phyloP scores from a whole-genome alignment of 2,113 vertebrate genomes.

The Meleagris gallopavo region DNA sequence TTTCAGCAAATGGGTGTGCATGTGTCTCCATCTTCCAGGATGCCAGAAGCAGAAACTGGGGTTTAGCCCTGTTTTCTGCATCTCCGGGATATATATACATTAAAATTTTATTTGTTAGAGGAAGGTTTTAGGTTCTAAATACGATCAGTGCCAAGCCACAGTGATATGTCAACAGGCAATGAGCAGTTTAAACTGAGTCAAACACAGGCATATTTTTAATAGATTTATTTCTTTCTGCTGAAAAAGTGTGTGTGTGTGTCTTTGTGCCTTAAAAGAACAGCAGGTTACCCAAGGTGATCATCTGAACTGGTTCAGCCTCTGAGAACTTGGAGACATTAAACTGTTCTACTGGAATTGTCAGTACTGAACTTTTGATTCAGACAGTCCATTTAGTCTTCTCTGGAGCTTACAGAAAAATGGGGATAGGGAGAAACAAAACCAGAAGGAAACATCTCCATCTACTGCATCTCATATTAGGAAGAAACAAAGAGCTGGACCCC shows the following conservation, averaged over 20 bases:
- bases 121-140: not conserved
- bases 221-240: not conserved
- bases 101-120: not conserved
- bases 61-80: not conserved
- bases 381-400: not conserved
- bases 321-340: not conserved
- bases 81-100: not conserved
- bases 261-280: not conserved
- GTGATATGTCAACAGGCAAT: not conserved
- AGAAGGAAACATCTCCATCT: not conserved
- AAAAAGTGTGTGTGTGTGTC: not conserved
- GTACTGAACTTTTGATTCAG: not conserved
- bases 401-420: not conserved
- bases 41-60: not conserved
- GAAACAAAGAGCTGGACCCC: not conserved
- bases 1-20: not conserved
- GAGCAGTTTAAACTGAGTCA: not conserved
- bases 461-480: not conserved
- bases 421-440: not conserved
- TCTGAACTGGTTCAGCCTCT: not conserved
- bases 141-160: not conserved
- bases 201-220: not conserved
- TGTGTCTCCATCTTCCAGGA: not conserved
- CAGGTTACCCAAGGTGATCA: not conserved
- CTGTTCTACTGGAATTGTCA: not conserved